These are phyloP conservation scores for Hydrozoanthus gracilis DNA, from an alignment of 92 coral and sea anemone species.

Conservation along the genomic window DNA sequence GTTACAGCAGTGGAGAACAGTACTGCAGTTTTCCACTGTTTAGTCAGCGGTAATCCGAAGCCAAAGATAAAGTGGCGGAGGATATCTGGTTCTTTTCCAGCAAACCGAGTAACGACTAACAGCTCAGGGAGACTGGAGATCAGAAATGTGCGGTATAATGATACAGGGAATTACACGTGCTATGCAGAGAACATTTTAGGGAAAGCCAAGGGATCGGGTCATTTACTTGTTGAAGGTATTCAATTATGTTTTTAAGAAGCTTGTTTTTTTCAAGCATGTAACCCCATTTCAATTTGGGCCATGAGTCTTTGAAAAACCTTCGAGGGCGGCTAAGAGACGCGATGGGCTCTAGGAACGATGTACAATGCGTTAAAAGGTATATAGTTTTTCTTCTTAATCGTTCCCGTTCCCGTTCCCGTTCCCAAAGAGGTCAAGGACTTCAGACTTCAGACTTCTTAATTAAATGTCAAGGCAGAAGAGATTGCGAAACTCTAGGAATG, in stretches of 20 bases:
- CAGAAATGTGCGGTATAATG: slow-evolving; percentile 4
- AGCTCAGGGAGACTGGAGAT: slow-evolving; percentile 17
- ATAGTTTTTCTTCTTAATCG: too few species aligned
- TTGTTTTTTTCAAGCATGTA: neutral
- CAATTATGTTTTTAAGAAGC: neutral
- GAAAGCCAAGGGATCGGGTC: neutral
- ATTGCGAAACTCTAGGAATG: too few species aligned
- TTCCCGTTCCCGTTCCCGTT: too few species aligned
- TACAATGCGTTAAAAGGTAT: too few species aligned
- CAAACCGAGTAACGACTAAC: neutral
- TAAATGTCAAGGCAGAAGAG: too few species aligned
- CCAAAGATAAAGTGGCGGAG: slow-evolving; percentile 17
- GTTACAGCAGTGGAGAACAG: slow-evolving; percentile 26
- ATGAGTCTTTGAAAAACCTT: too few species aligned
- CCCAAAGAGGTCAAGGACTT: too few species aligned
- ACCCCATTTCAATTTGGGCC: too few species aligned
- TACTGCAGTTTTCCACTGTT: slow-evolving; percentile 1
- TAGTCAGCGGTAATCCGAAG: slow-evolving; percentile 27
- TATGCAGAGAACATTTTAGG: slow-evolving; percentile 27
- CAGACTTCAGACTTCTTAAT: too few species aligned
- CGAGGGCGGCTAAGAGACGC: too few species aligned
- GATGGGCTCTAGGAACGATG: too few species aligned
- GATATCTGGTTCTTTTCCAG: neutral
- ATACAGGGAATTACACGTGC: slow-evolving; percentile 25
- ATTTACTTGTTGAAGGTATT: neutral